Percentiles rank a stretch among this genome's conserved stretches.
Conservation (phyloP, 2,113 vertebrate genomes). For the Archilochus colubris region DNA sequence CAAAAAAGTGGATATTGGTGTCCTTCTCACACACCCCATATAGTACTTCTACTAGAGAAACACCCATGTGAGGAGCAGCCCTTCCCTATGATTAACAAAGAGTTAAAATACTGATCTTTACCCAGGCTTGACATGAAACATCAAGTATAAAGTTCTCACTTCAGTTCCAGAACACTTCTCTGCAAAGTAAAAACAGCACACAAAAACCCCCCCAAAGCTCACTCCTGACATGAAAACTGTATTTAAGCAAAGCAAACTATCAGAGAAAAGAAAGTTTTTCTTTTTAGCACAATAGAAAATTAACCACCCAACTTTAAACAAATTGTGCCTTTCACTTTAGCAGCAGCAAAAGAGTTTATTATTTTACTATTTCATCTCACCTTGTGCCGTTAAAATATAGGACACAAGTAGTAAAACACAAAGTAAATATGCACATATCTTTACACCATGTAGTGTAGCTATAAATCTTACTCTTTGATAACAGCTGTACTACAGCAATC, state of each 20-base stretch:
- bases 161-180: background rate
- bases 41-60: background rate
- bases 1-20: background rate
- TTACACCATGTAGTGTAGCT: constrained; percentile 72
- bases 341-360: constrained; percentile 60
- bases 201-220: background rate
- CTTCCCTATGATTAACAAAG: background rate
- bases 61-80: background rate
- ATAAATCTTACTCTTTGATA: constrained; percentile 80
- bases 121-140: background rate
- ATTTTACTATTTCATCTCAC: constrained; percentile 77
- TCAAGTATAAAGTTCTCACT: background rate
- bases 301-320: constrained; percentile 38
- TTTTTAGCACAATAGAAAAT: constrained; percentile 6
- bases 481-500: constrained; percentile 80
- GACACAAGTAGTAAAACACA: constrained; percentile 76
- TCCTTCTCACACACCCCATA: background rate
- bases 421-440: constrained; percentile 82
- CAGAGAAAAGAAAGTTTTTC: background rate
- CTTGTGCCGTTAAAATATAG: constrained; percentile 81
- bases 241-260: background rate
- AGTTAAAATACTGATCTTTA: constrained; percentile 18
- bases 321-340: constrained; percentile 31
- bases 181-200: background rate
- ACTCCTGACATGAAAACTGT: background rate